Conservation (phyloP, 2,888 invertebrate genomes). For the Microchrysa polita region DNA sequence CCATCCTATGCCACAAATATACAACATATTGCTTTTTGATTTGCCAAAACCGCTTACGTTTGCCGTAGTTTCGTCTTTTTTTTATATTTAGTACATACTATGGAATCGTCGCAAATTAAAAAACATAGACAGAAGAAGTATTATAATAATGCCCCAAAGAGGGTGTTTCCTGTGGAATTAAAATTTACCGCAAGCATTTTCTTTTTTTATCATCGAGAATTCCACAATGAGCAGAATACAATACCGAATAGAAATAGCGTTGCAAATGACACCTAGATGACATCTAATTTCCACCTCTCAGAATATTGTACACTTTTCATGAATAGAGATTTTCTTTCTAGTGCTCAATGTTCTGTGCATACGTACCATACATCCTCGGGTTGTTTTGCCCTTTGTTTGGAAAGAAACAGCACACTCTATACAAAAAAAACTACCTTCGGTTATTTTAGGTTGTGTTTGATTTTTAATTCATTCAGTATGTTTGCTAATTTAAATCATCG, state of each 20-base stretch:
- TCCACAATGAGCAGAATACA: conserved; percentile 28
- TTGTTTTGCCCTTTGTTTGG: conserved; percentile 44
- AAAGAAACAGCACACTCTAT: conserved; percentile 12
- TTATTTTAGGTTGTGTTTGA: conserved; percentile 15
- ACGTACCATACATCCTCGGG: conserved; percentile 39
- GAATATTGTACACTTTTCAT: conserved; percentile 48
- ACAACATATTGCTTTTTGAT: no score
- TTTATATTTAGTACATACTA: no score
- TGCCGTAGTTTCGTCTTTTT: no score
- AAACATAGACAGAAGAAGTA: not conserved
- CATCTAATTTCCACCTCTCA: conserved; percentile 53
- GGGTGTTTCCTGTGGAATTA: conserved; percentile 14
- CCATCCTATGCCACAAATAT: no score
- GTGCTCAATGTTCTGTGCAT: conserved; percentile 19
- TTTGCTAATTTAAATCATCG: no score
- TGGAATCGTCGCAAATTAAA: no score
- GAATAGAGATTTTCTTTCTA: conserved; percentile 6
- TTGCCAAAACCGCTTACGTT: no score
- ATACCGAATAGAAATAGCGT: conserved; percentile 46
- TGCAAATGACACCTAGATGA: conserved; percentile 53
- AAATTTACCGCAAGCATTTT: conserved; percentile 42
- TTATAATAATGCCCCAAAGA: conserved; percentile 23
- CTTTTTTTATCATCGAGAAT: conserved; percentile 31
- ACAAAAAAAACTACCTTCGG: conserved; percentile 39
- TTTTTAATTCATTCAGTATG: no score